A percentile compares a stretch with the other conserved stretches of the same genome.
phyloP scores from a whole-genome alignment of 2,797 vertebrate species.

The Sphaeramia orbicularis region DNA sequence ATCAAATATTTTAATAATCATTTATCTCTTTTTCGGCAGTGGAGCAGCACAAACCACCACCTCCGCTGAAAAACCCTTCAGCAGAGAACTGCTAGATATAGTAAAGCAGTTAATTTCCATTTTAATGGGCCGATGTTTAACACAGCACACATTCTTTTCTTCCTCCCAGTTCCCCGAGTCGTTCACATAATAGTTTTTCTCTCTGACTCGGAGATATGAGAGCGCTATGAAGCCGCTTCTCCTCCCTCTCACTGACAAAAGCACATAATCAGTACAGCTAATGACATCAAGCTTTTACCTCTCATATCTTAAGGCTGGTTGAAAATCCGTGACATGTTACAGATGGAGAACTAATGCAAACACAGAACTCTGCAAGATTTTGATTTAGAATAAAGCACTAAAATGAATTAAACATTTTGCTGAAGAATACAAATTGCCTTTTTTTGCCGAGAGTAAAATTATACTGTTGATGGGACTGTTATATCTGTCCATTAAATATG shows the following conservation, averaged over 20 bases:
- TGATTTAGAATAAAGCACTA: background rate
- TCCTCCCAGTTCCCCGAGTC: constrained; percentile 49
- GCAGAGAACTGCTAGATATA: constrained; percentile 50
- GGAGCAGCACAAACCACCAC: constrained; percentile 31
- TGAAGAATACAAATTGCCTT: too few species aligned
- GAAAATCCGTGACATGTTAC: constrained; percentile 22
- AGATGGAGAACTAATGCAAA: constrained; percentile 9
- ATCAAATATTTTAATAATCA: constrained; percentile 49
- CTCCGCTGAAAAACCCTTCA: constrained; percentile 51
- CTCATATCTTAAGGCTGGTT: constrained; percentile 35
- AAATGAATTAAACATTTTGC: too few species aligned
- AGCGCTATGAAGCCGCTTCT: constrained; percentile 42
- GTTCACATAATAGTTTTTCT: constrained; percentile 67
- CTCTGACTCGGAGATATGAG: constrained; percentile 41
- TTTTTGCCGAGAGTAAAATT: too few species aligned
- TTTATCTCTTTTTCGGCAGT: constrained; percentile 36
- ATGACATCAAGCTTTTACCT: constrained; percentile 44
- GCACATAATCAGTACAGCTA: constrained; percentile 54
- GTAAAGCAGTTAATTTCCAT: constrained; percentile 70
- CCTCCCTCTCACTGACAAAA: constrained; percentile 49
- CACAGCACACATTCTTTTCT: constrained; percentile 53
- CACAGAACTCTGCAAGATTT: background rate
- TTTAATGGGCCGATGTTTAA: constrained; percentile 74
- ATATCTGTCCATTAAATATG: background rate
- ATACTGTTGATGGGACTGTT: too few species aligned